A percentile compares a stretch with the other conserved stretches of the same genome.
These are phyloP conservation scores for Cephalopholis sonnerati DNA, from an alignment of 2,113 vertebrate genomes.

Conservation along the genomic window DNA sequence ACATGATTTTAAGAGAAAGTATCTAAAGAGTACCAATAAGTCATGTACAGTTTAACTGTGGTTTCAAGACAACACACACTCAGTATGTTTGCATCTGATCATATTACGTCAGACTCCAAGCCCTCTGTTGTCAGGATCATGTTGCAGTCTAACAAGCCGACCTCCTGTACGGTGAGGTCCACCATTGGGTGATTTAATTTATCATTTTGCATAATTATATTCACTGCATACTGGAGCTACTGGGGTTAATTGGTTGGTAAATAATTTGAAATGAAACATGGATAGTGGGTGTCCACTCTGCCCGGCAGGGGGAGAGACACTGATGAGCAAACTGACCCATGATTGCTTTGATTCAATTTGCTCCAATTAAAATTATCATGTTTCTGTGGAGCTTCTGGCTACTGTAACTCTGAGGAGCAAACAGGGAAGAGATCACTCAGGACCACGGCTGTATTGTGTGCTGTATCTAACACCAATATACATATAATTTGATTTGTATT, in stretches of 20 bases:
- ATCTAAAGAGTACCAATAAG: background rate
- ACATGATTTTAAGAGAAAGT: background rate
- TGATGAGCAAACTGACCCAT: conserved; percentile 70
- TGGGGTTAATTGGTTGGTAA: conserved; percentile 70
- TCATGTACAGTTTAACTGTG: background rate
- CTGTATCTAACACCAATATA: background rate
- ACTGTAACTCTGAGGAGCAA: conserved; percentile 4
- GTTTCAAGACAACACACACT: background rate
- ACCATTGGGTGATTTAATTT: conserved; percentile 37
- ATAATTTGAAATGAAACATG: conserved; percentile 70
- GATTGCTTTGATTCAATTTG: conserved; percentile 56
- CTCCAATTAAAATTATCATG: conserved; percentile 55
- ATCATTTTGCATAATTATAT: conserved; percentile 51
- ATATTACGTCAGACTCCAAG: background rate
- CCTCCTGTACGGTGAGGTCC: background rate
- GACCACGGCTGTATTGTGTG: background rate
- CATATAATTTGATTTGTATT: background rate
- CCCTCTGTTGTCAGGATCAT: background rate
- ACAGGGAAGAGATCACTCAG: background rate
- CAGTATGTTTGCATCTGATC: background rate
- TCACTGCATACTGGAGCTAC: conserved; percentile 27
- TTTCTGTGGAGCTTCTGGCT: conserved; percentile 28
- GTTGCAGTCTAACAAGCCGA: conserved; percentile 9
- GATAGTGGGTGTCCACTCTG: conserved; percentile 51
- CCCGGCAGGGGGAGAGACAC: conserved; percentile 38